A percentile compares a stretch with the other conserved stretches of the same genome.
These are phyloP conservation scores for Myzus persicae DNA, from an alignment of 1,140 invertebrate species.

Conservation along the genomic window DNA sequence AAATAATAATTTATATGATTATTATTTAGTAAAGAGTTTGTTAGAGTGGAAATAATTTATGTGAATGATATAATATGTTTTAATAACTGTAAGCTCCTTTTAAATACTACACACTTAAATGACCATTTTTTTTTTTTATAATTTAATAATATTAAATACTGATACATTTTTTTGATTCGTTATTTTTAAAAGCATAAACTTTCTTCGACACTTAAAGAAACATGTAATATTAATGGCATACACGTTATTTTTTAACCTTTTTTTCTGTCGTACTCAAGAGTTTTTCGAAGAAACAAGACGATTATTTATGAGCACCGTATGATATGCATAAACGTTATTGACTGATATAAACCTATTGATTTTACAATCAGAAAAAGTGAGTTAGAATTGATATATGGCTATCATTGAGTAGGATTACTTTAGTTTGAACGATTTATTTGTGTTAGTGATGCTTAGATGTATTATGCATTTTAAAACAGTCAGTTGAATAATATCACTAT, in stretches of 20 bases:
- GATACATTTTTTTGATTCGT: neutral
- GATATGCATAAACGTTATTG: neutral
- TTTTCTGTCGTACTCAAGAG: neutral
- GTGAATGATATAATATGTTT: neutral
- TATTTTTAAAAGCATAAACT: neutral
- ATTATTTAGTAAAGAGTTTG: too few species aligned
- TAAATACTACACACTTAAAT: neutral
- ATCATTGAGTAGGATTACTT: neutral
- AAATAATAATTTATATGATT: neutral
- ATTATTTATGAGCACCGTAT: neutral
- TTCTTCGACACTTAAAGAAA: neutral
- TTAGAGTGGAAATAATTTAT: too few species aligned
- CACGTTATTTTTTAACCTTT: neutral
- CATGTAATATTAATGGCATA: too few species aligned
- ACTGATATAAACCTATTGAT: neutral
- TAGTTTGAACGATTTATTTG: neutral
- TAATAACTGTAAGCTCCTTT: too few species aligned
- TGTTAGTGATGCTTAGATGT: neutral
- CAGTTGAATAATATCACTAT: neutral
- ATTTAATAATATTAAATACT: neutral
- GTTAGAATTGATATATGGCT: neutral
- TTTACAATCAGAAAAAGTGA: neutral
- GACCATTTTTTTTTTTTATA: neutral
- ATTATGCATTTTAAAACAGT: neutral
- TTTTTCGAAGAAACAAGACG: neutral